These are phyloP conservation scores for Chloroceryle inda DNA, from an alignment of 2,797 vertebrate genomes.

Conservation along the genomic window DNA sequence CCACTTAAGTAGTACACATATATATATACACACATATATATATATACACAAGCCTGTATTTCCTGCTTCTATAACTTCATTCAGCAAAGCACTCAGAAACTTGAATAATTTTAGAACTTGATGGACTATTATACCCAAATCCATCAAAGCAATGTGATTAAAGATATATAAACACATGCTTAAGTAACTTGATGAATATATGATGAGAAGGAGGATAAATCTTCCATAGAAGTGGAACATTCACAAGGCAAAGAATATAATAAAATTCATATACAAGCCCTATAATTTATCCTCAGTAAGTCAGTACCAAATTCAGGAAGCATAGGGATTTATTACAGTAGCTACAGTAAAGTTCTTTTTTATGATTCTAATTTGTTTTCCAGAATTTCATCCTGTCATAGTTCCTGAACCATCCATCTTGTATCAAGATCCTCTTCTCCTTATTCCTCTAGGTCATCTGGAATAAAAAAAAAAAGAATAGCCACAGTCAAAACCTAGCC, in stretches of 20 bases:
- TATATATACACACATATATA: background rate
- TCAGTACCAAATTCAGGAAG: background rate
- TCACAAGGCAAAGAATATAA: background rate
- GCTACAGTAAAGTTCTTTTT: background rate
- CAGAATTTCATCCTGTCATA: background rate
- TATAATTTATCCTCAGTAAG: background rate
- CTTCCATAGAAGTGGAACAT: background rate
- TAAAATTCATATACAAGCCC: background rate
- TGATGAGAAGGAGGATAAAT: background rate
- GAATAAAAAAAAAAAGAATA: background rate
- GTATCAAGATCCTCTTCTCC: background rate
- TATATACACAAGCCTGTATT: background rate
- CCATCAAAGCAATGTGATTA: background rate
- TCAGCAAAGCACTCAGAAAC: background rate
- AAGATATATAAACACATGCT: background rate
- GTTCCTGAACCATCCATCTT: background rate
- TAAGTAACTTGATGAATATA: background rate
- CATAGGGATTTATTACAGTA: background rate
- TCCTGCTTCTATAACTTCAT: background rate
- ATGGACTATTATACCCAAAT: background rate
- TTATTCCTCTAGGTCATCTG: background rate
- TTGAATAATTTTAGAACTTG: background rate
- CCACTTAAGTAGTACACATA: rapidly evolving
- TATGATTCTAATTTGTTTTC: background rate
- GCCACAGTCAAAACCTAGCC: rapidly evolving